Conservation (phyloP, 1,140 invertebrate genomes). For the Drosophila obscura region DNA sequence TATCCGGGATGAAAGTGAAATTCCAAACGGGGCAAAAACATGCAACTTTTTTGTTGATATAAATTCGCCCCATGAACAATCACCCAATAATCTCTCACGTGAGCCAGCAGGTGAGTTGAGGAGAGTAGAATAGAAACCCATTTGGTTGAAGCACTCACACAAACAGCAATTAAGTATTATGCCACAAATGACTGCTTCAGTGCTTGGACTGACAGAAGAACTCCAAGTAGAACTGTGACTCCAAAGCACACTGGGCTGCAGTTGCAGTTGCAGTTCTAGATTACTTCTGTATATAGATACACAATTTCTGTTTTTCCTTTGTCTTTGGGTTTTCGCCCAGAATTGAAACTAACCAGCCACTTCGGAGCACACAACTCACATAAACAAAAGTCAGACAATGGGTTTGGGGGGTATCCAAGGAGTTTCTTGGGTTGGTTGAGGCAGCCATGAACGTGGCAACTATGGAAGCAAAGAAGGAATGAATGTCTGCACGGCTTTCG, state of each 20-base stretch:
- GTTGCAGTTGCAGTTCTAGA: no score
- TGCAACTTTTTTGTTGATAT: background rate
- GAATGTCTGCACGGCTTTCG: constrained; percentile 26
- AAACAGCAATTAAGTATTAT: constrained; percentile 46
- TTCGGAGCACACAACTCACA: constrained; percentile 70
- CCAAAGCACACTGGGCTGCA: background rate
- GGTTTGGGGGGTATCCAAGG: constrained; percentile 2
- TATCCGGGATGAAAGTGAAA: constrained; percentile 57
- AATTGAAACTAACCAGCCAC: constrained; percentile 65
- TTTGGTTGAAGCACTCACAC: constrained; percentile 29
- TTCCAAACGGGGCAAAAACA: constrained; percentile 4
- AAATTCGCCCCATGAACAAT: constrained; percentile 7
- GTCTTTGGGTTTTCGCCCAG: constrained; percentile 29
- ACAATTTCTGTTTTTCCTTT: constrained; percentile 48
- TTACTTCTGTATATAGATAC: background rate
- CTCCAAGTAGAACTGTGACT: background rate
- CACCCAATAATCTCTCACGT: constrained; percentile 44
- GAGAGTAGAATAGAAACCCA: constrained; percentile 30
- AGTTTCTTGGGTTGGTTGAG: background rate
- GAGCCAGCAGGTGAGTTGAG: background rate
- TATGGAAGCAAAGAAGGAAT: background rate
- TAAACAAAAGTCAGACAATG: constrained; percentile 57
- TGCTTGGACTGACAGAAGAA: background rate
- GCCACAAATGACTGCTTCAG: constrained; percentile 27
- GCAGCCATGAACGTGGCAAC: background rate